A percentile compares a stretch with the other conserved stretches of the same genome.
Conservation (phyloP, 2,888 invertebrate species). For the Terebella lapidaria region DNA sequence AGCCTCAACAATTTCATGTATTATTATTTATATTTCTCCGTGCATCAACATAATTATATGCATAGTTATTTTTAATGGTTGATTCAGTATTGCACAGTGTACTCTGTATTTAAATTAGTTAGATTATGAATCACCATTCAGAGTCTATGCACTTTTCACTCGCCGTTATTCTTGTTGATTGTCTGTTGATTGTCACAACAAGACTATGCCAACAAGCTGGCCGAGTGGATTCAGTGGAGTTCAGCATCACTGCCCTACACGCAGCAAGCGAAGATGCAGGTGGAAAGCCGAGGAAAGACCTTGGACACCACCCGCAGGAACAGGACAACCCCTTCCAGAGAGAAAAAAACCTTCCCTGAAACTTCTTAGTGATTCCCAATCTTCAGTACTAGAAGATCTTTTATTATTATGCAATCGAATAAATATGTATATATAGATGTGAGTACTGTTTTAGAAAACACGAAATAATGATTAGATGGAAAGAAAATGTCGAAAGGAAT, state of each 20-base stretch:
- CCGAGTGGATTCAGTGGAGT: constrained; percentile 19
- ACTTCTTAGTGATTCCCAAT: constrained; percentile 22
- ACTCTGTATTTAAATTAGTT: too few species aligned
- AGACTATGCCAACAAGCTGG: constrained; percentile 16
- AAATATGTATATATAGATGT: constrained; percentile 25
- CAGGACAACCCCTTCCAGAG: constrained; percentile 22
- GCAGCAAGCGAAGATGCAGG: constrained; percentile 21
- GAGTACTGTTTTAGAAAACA: constrained; percentile 17
- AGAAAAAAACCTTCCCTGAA: constrained; percentile 24
- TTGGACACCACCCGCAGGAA: constrained; percentile 29
- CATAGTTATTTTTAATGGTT: too few species aligned
- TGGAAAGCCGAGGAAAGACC: constrained; percentile 23
- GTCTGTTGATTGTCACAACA: constrained; percentile 16
- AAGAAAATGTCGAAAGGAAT: constrained; percentile 24
- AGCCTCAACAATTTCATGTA: too few species aligned
- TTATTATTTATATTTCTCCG: too few species aligned
- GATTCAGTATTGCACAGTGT: too few species aligned
- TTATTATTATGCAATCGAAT: constrained; percentile 19
- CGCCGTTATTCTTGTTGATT: too few species aligned
- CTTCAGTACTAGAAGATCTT: constrained; percentile 24
- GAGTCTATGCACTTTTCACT: too few species aligned
- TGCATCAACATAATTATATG: too few species aligned
- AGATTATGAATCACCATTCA: too few species aligned
- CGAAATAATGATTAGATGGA: not conserved
- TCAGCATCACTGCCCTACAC: constrained; percentile 23